Conservation (phyloP, 2,113 vertebrate genomes). For the Chaetorhynchus papuensis region DNA sequence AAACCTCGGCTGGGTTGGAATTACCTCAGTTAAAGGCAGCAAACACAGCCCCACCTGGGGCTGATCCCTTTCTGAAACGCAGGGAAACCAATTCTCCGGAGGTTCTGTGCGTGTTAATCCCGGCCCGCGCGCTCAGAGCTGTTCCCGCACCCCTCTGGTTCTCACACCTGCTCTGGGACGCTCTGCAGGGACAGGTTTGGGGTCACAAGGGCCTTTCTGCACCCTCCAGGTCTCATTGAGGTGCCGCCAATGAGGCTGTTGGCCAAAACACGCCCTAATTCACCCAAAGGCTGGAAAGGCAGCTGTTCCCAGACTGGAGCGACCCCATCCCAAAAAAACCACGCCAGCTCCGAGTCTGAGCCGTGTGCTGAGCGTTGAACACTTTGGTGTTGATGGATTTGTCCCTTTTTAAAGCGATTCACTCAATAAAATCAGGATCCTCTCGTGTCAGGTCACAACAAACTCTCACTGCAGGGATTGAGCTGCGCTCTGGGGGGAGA, state of each 20-base stretch:
- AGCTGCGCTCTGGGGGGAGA: background rate
- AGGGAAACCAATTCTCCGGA: fast-evolving
- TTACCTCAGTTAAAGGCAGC: background rate
- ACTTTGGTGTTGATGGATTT: fast-evolving
- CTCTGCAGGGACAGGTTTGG: background rate
- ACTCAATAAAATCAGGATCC: background rate
- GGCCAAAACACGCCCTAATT: background rate
- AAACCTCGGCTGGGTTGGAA: background rate
- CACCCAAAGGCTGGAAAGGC: background rate
- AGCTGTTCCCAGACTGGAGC: background rate
- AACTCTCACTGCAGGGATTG: background rate
- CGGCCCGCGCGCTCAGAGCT: background rate
- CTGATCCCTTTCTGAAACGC: background rate
- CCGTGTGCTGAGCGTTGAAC: fast-evolving
- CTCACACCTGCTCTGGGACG: background rate
- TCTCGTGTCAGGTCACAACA: background rate
- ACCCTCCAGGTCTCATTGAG: background rate
- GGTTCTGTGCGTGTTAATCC: background rate
- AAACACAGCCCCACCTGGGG: background rate
- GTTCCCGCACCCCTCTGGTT: fast-evolving
- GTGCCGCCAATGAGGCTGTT: fast-evolving
- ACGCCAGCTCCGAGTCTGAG: background rate
- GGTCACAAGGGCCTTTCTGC: background rate
- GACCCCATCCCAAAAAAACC: background rate
- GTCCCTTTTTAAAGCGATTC: background rate